phyloP scores from a whole-genome alignment of 2,797 vertebrate species.

The Tarsius wallacei region DNA sequence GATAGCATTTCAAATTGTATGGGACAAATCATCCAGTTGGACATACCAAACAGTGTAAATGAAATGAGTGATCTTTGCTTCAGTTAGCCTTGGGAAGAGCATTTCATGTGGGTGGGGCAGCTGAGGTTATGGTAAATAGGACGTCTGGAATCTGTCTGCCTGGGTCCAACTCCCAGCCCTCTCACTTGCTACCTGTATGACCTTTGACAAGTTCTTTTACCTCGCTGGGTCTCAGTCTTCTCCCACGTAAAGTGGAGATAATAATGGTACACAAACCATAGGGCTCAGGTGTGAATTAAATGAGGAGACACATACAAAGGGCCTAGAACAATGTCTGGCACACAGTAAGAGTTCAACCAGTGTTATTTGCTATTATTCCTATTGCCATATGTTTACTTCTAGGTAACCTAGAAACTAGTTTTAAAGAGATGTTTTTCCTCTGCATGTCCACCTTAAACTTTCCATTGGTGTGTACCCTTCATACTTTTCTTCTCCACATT shows the following conservation, averaged over 20 bases:
- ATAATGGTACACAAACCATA: not conserved
- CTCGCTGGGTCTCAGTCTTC: not conserved
- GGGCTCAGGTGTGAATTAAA: not conserved
- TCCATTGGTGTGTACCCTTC: not conserved
- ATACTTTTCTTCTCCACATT: not conserved
- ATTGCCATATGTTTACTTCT: not conserved
- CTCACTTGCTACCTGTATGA: not conserved
- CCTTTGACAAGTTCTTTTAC: not conserved
- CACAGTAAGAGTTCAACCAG: slow-evolving; percentile 3
- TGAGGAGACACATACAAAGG: not conserved
- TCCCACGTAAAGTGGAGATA: not conserved
- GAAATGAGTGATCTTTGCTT: slow-evolving; percentile 20
- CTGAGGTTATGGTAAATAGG: not conserved
- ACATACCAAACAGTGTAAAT: not conserved
- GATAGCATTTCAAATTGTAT: not conserved
- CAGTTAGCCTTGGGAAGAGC: not conserved
- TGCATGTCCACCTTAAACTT: not conserved
- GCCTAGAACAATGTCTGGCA: not conserved
- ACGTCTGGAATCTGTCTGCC: not conserved
- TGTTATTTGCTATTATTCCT: not conserved
- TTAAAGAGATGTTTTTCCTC: not conserved
- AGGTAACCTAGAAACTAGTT: not conserved
- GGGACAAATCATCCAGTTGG: not conserved
- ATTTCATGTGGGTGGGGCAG: not conserved
- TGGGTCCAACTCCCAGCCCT: not conserved